Evolutionary conservation across 2,113 vertebrate species (phyloP).

Genomic region (Scartelaos histophorus): DNA sequence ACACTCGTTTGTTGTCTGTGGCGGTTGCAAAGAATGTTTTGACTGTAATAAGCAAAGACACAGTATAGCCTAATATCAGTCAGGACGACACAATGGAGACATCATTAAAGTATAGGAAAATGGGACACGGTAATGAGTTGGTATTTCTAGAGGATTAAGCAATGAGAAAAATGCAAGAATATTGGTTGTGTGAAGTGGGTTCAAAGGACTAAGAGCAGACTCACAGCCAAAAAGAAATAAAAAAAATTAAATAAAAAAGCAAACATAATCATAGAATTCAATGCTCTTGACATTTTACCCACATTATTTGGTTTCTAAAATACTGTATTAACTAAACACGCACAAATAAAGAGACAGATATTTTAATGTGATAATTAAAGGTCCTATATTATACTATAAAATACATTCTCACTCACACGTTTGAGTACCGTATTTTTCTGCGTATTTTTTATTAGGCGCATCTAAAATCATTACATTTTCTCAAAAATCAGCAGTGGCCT

Average conservation of each 20-base stretch:
- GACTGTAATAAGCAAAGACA: slow-evolving; percentile 65
- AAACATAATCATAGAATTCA: background rate
- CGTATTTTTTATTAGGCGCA: no score
- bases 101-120: slow-evolving; percentile 61
- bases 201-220: background rate
- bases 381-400: no score
- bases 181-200: background rate
- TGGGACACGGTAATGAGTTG: slow-evolving; percentile 50
- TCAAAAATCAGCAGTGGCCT: no score
- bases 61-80: slow-evolving; percentile 57
- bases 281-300: background rate
- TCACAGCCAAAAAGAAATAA: no score
- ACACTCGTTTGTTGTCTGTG: slow-evolving; percentile 32
- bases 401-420: no score
- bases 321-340: background rate
- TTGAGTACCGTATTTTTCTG: no score
- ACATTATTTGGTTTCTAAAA: background rate
- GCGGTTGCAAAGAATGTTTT: slow-evolving; percentile 55
- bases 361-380: background rate
- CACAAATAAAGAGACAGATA: background rate
- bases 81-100: slow-evolving; percentile 47
- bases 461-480: no score
- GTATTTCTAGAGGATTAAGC: slow-evolving; percentile 13
- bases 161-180: slow-evolving; percentile 25
- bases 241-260: background rate